Conservation (phyloP, 2,797 vertebrate genomes). For the Chiroxiphia lanceolata region DNA sequence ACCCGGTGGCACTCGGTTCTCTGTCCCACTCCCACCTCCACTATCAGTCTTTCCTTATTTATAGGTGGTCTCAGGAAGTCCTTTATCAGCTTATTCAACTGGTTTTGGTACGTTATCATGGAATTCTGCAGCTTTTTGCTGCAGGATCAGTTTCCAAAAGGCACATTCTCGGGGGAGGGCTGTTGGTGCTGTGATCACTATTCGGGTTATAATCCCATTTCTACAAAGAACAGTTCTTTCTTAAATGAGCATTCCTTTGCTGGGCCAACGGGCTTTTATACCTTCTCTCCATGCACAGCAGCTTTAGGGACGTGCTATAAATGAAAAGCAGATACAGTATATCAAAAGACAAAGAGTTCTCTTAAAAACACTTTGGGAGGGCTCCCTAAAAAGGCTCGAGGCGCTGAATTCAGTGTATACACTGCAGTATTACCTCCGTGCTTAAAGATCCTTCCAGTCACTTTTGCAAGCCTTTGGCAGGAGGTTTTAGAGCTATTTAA, state of each 20-base stretch:
- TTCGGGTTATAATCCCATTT: background rate
- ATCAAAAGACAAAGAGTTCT: background rate
- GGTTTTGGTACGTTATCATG: rapidly evolving
- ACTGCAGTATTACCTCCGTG: background rate
- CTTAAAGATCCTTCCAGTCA: background rate
- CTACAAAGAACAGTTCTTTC: background rate
- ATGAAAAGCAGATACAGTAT: background rate
- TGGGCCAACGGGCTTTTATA: background rate
- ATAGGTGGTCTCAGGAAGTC: background rate
- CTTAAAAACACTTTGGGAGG: background rate
- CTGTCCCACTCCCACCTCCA: background rate
- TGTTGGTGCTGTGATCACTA: background rate
- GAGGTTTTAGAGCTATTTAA: background rate
- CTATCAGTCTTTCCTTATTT: background rate
- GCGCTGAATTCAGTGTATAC: background rate
- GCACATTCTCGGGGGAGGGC: background rate
- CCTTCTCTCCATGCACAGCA: background rate
- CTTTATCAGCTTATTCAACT: background rate
- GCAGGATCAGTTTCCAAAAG: background rate
- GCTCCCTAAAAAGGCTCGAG: background rate
- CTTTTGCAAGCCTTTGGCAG: background rate
- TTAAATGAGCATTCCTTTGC: background rate
- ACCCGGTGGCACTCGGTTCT: rapidly evolving
- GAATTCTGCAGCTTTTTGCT: background rate
- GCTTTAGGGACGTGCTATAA: background rate